Conservation (phyloP, 1,140 invertebrate genomes). For the Lucilia cuprina region DNA sequence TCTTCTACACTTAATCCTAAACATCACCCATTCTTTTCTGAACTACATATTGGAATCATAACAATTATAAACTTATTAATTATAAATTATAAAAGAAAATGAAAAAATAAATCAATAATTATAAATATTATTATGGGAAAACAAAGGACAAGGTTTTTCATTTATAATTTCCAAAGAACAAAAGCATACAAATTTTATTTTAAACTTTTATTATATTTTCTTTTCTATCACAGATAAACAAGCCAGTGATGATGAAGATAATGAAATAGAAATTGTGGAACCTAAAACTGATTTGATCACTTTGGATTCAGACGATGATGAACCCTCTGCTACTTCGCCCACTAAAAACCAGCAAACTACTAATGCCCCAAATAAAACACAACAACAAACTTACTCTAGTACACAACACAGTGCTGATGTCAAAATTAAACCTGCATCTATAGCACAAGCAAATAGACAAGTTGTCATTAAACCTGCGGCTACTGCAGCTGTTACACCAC, state of each 20-base stretch:
- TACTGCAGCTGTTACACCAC: neutral
- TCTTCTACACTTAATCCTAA: neutral
- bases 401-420: neutral
- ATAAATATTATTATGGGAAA: no score
- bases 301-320: slow-evolving; percentile 59
- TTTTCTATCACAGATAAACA: slow-evolving; percentile 54
- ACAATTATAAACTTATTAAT: no score
- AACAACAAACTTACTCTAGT: neutral
- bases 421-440: neutral
- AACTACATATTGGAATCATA: neutral
- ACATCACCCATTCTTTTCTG: neutral
- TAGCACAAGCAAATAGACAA: neutral
- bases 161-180: no score
- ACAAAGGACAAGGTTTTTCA: no score
- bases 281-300: slow-evolving; percentile 60
- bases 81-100: no score
- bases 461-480: neutral
- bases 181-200: neutral
- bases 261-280: slow-evolving; percentile 61
- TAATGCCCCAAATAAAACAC: neutral
- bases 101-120: no score
- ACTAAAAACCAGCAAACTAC: neutral
- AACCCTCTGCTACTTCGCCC: neutral
- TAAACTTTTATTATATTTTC: neutral
- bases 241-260: slow-evolving; percentile 61